Conservation (phyloP, 2,113 vertebrate genomes). For the Alethe castanea region DNA sequence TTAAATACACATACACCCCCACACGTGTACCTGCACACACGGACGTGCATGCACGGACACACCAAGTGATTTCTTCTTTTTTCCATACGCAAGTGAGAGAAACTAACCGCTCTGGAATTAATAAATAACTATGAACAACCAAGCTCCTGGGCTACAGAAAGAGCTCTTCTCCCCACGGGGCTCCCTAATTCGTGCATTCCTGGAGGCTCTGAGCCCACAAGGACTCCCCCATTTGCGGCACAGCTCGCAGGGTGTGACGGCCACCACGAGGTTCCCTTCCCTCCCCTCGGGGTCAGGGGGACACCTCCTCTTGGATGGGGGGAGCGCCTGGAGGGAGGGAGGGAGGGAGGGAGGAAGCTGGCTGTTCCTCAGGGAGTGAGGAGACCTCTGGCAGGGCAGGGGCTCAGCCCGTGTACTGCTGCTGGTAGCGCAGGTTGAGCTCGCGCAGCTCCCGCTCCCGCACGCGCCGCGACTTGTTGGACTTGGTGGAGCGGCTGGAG, state of each 20-base stretch:
- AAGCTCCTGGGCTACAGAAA: not conserved
- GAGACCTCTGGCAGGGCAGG: not conserved
- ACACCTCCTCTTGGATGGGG: not conserved
- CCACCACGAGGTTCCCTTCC: not conserved
- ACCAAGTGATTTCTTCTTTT: not conserved
- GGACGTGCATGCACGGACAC: not conserved
- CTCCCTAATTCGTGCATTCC: not conserved
- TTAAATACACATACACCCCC: not conserved
- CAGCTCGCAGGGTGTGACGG: not conserved
- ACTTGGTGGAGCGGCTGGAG: constrained; percentile 94
- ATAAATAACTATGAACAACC: constrained; percentile 57
- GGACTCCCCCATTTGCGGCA: not conserved
- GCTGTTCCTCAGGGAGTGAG: not conserved
- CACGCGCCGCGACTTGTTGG: constrained; percentile 91
- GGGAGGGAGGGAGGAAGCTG: not conserved
- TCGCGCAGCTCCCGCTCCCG: constrained; percentile 93
- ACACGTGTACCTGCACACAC: not conserved
- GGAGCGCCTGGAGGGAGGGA: not conserved
- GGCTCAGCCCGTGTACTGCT: constrained; percentile 91
- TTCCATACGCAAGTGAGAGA: not conserved
- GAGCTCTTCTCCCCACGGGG: not conserved
- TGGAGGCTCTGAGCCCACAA: not conserved
- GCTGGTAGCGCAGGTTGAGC: constrained; percentile 95
- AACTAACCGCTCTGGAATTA: not conserved
- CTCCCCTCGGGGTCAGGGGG: not conserved